Evolutionary conservation across 2,888 invertebrate species (phyloP).

Genomic region (Himalopsyche anomala): DNA sequence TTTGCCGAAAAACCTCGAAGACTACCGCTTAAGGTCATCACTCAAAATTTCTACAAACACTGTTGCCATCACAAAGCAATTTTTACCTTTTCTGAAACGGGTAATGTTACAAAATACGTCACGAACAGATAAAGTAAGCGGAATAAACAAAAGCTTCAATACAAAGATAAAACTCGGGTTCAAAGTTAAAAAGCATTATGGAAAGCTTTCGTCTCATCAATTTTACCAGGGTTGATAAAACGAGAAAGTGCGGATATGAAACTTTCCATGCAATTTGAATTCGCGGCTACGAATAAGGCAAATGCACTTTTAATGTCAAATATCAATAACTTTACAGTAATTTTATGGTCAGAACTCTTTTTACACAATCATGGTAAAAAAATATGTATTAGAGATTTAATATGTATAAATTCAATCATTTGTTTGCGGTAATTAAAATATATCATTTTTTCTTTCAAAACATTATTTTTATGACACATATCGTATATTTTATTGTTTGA

Average conservation of each 20-base stretch:
- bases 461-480: too few species aligned
- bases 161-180: conserved; percentile 28
- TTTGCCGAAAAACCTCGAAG: too few species aligned
- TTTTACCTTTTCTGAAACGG: neutral
- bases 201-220: conserved; percentile 25
- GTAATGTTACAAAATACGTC: conserved; percentile 37
- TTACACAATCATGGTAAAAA: too few species aligned
- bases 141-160: conserved; percentile 31
- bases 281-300: neutral
- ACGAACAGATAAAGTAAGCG: neutral
- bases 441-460: too few species aligned
- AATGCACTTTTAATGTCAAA: neutral
- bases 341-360: too few species aligned
- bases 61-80: neutral
- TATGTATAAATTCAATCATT: too few species aligned
- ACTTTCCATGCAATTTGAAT: neutral
- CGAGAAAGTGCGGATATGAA: neutral
- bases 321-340: too few species aligned
- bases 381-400: too few species aligned
- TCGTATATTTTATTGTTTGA: too few species aligned
- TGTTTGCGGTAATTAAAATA: too few species aligned
- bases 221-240: neutral
- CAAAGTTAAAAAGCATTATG: conserved; percentile 43
- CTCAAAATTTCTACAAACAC: conserved; percentile 15
- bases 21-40: neutral